A percentile compares a stretch with the other conserved stretches of the same genome.
Conservation (phyloP, 2,888 invertebrate genomes). For the Metallyticus violacea region DNA sequence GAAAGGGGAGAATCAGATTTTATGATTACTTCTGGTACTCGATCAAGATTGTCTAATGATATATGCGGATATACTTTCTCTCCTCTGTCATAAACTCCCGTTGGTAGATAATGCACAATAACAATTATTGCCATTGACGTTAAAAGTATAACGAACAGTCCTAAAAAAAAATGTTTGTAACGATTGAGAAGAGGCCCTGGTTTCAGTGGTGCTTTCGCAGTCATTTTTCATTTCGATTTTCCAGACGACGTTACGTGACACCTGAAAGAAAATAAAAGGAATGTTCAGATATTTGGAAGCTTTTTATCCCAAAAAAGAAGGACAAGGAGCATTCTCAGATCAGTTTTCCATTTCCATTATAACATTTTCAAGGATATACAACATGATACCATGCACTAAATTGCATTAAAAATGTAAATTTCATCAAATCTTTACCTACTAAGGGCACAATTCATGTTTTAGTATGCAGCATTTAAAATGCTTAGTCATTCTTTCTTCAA, state of each 20-base stretch:
- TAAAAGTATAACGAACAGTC: slow-evolving; percentile 57
- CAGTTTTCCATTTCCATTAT: no score
- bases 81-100: slow-evolving; percentile 52
- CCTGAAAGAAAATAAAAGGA: not conserved
- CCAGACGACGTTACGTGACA: not conserved
- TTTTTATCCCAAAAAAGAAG: no score
- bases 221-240: not conserved
- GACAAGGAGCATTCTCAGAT: no score
- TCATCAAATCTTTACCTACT: no score
- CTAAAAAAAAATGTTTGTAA: slow-evolving; percentile 59
- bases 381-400: no score
- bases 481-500: no score
- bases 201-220: slow-evolving; percentile 23
- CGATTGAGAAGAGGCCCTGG: slow-evolving; percentile 31
- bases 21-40: slow-evolving; percentile 49
- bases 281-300: no score
- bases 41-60: slow-evolving; percentile 49
- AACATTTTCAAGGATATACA: no score
- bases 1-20: slow-evolving; percentile 51
- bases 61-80: slow-evolving; percentile 33
- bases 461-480: no score
- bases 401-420: no score
- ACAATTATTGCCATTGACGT: slow-evolving; percentile 56
- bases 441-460: no score
- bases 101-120: slow-evolving; percentile 51